Evolutionary conservation across 2,888 invertebrate species (phyloP), one percentile per base, ranked within the genome.

Genomic region (Drosophila anomalata): DNA sequence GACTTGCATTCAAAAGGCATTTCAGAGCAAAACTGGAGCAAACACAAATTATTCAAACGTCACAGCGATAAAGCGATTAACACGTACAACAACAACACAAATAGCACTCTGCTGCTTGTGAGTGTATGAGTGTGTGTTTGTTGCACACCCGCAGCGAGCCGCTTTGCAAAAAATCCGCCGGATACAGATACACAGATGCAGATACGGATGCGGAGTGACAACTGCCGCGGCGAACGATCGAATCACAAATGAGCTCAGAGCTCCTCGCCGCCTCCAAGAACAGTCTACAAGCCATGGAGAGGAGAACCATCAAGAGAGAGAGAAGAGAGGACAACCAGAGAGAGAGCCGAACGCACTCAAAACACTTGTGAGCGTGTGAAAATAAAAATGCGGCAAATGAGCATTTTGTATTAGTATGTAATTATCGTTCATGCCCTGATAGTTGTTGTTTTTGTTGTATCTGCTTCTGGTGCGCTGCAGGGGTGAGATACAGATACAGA

Each of bases 351-450:
- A 48, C 20, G 59, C 29, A 47, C 48, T 39, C 33, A 58, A 76
- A 74, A 70, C 86, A 87, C 88, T 87, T 87, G 86, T 68, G 83
- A 87, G 82, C 86, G 82, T 82, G 82, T 87, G 86, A 82, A 82
- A 80, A 80, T 83, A 66, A 83, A 80, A 86, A 86, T 82, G 82
- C 86, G 83, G 83, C 82, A 82, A 82, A 83, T 77, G 83, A 87
- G 82, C 86, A 83, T 69, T 79, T 86, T 79, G 83, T 85, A 86
- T 85, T 66, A 75, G 81, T 82, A 75, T 86, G 80, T 87, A 82
- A 59, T 60, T 44, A 44, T 44, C 44, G 44, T 44, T 44, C 42
- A 42, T 20, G 42, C 17, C 8, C 42, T 22, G 44, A 53, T 22
- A 26, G 39, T 24, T 26, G 52, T 46, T 68, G 48, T 52, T 14